Conservation (phyloP, 2,888 invertebrate genomes). For the Thereva nobilitata region DNA sequence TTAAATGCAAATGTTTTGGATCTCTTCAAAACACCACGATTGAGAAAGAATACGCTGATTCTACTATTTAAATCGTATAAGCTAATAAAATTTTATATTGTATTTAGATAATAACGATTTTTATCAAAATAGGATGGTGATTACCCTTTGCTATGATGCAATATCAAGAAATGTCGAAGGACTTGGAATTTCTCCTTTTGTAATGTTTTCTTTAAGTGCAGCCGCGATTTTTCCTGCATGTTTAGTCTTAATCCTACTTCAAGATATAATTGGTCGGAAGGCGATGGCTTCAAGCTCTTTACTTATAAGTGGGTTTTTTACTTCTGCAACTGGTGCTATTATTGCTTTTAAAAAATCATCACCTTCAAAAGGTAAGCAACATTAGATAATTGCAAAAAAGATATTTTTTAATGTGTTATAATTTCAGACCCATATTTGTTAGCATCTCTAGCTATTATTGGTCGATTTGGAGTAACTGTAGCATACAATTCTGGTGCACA, state of each 20-base stretch:
- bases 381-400: neutral
- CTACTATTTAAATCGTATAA: slow-evolving; percentile 66
- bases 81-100: neutral
- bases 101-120: neutral
- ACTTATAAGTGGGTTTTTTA: slow-evolving; percentile 58
- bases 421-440: slow-evolving; percentile 49
- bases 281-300: slow-evolving; percentile 59
- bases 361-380: neutral
- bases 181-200: slow-evolving; percentile 57
- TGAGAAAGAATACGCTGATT: slow-evolving; percentile 59
- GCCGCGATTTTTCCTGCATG: slow-evolving; percentile 60
- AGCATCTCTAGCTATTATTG: slow-evolving; percentile 55
- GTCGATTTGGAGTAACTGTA: slow-evolving; percentile 61
- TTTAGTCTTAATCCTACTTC: slow-evolving; percentile 35
- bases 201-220: slow-evolving; percentile 59
- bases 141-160: slow-evolving; percentile 61
- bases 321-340: slow-evolving; percentile 53
- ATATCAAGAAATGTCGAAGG: slow-evolving; percentile 60
- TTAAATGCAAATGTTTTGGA: slow-evolving; percentile 57
- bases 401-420: neutral
- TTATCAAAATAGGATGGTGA: slow-evolving; percentile 56
- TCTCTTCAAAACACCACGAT: slow-evolving; percentile 61
- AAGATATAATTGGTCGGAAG: slow-evolving; percentile 51
- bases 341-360: slow-evolving; percentile 44
- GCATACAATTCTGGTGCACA: slow-evolving; percentile 65